Percentiles rank a stretch among this genome's conserved stretches.
phyloP scores from a whole-genome alignment of 2,888 invertebrate genomes.

The Heliconius aoede region DNA sequence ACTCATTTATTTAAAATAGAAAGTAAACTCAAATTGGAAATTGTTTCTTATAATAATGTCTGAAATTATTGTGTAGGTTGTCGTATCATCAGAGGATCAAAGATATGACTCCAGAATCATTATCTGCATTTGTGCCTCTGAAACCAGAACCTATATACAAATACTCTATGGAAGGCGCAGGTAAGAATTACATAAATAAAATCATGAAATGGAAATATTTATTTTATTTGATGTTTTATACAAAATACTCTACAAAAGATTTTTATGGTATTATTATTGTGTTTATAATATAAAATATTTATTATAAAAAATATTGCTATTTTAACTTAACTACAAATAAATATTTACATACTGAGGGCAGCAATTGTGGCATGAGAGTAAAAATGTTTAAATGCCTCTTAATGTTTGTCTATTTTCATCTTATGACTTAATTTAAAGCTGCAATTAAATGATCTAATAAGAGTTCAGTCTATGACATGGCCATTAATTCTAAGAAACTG shows the following conservation, averaged over 20 bases:
- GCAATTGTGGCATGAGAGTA: constrained; percentile 33
- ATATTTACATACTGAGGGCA: constrained; percentile 72
- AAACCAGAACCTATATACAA: constrained; percentile 95
- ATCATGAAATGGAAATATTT: background rate
- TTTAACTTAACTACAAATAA: constrained; percentile 67
- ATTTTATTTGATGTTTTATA: constrained; percentile 7
- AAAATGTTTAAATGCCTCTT: constrained; percentile 48
- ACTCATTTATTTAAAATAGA: background rate
- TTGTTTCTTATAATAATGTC: background rate
- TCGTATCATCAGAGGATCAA: constrained; percentile 97
- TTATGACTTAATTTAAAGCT: constrained; percentile 45
- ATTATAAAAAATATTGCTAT: constrained; percentile 49
- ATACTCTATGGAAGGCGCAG: constrained; percentile 94
- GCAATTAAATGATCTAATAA: constrained; percentile 37
- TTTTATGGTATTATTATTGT: background rate
- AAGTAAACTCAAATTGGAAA: background rate
- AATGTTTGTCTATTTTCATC: constrained; percentile 41
- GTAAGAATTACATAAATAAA: constrained; percentile 79
- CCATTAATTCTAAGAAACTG: constrained; percentile 75
- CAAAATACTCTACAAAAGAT: constrained; percentile 7
- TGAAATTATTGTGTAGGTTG: constrained; percentile 81
- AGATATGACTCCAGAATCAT: constrained; percentile 95
- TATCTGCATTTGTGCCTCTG: constrained; percentile 91
- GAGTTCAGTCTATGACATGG: constrained; percentile 75
- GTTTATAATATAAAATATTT: constrained; percentile 55